phyloP scores from a whole-genome alignment of 2,797 vertebrate genomes.

The Australoheros facetus region DNA sequence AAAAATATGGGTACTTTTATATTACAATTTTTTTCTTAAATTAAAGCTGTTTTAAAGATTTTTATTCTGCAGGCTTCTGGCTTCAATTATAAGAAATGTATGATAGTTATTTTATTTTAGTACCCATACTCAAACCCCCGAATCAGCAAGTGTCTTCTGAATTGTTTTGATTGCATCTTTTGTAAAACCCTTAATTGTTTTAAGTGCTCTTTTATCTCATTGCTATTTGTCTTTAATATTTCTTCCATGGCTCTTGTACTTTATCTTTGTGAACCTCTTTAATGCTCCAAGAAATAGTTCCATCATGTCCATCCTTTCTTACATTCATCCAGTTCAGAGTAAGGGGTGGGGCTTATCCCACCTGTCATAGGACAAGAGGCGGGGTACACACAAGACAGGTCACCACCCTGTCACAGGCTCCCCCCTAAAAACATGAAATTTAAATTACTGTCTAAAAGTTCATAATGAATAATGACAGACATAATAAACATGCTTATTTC shows the following conservation, averaged over 20 bases:
- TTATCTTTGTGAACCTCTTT: too few relatives aligned
- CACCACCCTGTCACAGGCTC: neutral
- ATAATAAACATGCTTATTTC: neutral
- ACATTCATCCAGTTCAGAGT: neutral
- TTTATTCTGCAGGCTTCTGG: neutral
- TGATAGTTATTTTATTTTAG: neutral
- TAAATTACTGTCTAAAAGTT: neutral
- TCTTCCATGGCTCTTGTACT: neutral
- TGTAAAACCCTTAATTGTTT: neutral
- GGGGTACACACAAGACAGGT: neutral
- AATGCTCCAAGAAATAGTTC: neutral
- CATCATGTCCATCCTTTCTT: neutral
- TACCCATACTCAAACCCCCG: neutral
- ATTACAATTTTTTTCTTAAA: neutral
- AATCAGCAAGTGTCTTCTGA: neutral
- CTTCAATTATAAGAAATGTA: neutral
- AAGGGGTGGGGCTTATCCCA: neutral
- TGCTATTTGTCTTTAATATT: neutral
- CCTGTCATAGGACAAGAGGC: neutral
- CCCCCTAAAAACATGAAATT: neutral
- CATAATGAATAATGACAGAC: neutral
- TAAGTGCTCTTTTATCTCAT: neutral
- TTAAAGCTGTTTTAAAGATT: neutral
- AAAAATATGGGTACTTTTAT: neutral
- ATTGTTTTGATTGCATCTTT: neutral